Conservation (phyloP, 2,888 invertebrate species). For the Schizotus pectinicornis region DNA sequence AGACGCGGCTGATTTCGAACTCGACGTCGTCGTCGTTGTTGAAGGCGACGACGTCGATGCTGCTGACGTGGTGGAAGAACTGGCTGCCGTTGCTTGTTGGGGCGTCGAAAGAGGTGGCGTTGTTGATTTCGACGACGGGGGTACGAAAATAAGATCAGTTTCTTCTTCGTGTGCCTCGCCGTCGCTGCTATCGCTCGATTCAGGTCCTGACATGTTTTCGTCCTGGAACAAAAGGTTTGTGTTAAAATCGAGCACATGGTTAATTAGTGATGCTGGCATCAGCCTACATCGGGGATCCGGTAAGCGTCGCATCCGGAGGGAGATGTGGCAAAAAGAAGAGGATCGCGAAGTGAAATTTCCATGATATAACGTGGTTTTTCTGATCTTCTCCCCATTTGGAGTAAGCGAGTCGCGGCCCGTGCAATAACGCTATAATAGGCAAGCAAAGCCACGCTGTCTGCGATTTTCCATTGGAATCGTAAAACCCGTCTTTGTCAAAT, state of each 20-base stretch:
- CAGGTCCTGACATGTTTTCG: constrained; percentile 55
- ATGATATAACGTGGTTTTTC: constrained; percentile 56
- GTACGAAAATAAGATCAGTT: constrained; percentile 30
- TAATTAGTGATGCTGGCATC: not conserved
- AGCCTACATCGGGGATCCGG: not conserved
- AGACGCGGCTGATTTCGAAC: constrained; percentile 6
- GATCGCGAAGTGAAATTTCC: constrained; percentile 51
- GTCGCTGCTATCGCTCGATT: constrained; percentile 55
- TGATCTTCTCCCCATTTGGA: constrained; percentile 54
- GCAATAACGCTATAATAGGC: constrained; percentile 58
- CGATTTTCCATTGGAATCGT: constrained; percentile 56
- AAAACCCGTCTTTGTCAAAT: constrained; percentile 58
- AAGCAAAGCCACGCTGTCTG: constrained; percentile 58
- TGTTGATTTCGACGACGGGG: constrained; percentile 26
- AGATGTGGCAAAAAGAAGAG: constrained; percentile 34
- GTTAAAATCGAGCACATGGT: not conserved
- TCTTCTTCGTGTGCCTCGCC: constrained; percentile 49
- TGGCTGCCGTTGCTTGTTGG: constrained; percentile 22
- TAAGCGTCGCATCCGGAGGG: too few relatives aligned
- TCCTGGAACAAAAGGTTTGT: constrained; percentile 50
- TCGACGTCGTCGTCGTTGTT: constrained; percentile 29
- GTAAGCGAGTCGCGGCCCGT: constrained; percentile 45
- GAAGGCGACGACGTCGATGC: constrained; percentile 34
- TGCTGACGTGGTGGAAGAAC: constrained; percentile 21
- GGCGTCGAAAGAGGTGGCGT: constrained; percentile 43